These are phyloP conservation scores for Acanthopleura granulata DNA, from an alignment of 2,888 invertebrate genomes.

Conservation along the genomic window DNA sequence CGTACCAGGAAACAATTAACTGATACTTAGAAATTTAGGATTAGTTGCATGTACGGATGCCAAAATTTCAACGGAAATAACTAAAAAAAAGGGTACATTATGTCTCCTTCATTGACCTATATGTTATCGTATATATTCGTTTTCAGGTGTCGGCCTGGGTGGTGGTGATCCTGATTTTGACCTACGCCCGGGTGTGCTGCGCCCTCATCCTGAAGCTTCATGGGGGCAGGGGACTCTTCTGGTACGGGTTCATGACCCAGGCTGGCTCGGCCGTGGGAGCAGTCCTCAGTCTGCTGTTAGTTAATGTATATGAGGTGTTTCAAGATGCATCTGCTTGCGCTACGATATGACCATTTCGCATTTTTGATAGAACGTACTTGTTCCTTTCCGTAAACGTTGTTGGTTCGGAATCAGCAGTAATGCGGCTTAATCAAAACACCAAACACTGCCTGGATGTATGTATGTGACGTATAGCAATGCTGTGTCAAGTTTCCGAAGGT, in stretches of 20 bases:
- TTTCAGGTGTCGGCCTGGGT: slow-evolving; percentile 81
- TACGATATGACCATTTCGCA: not conserved
- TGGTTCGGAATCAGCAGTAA: no score
- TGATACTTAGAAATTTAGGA: no score
- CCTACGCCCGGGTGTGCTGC: slow-evolving; percentile 84
- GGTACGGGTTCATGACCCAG: slow-evolving; percentile 82
- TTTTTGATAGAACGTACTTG: not conserved
- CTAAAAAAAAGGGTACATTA: no score
- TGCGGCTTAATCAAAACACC: no score
- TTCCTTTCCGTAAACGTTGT: no score
- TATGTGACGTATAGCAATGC: no score
- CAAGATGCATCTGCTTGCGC: slow-evolving; percentile 6
- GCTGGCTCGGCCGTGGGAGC: slow-evolving; percentile 83
- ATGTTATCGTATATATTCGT: not conserved
- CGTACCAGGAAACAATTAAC: no score
- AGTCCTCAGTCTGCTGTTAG: slow-evolving; percentile 77
- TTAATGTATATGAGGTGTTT: slow-evolving; percentile 70
- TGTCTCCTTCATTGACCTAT: not conserved
- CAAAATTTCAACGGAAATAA: no score
- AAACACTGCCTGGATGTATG: no score
- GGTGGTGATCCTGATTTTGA: slow-evolving; percentile 76
- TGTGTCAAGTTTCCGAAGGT: no score
- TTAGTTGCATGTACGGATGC: no score
- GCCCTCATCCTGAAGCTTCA: slow-evolving; percentile 80
- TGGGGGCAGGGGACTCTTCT: slow-evolving; percentile 82